Evolutionary conservation across 2,113 vertebrate genomes (phyloP).

Genomic region (Vireo altiloquus): DNA sequence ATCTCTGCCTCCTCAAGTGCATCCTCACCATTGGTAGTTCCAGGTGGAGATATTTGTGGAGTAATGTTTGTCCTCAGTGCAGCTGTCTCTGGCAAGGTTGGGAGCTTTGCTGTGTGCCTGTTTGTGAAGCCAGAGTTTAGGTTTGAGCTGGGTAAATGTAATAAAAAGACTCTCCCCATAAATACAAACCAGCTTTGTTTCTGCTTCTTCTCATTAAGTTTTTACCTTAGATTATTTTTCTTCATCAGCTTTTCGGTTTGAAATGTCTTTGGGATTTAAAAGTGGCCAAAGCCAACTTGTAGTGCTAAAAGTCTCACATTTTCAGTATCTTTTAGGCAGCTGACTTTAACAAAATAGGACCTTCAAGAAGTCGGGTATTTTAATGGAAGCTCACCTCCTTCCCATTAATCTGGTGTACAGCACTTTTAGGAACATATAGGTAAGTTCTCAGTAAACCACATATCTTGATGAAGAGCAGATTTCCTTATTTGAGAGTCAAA

Average conservation of each 20-base stretch:
- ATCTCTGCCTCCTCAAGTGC: conserved; percentile 16
- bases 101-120: not conserved
- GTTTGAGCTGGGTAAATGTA: not conserved
- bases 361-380: not conserved
- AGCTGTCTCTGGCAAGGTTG: not conserved
- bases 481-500: not conserved
- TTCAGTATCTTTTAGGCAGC: not conserved
- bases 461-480: not conserved
- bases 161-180: not conserved
- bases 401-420: not conserved
- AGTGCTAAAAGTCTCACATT: not conserved
- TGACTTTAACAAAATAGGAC: not conserved
- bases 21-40: not conserved
- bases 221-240: not conserved
- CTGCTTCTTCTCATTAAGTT: not conserved
- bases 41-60: not conserved
- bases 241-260: not conserved
- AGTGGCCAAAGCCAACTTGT: not conserved
- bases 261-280: not conserved
- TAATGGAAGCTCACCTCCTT: not conserved
- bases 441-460: not conserved
- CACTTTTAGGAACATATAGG: not conserved
- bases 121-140: not conserved
- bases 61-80: not conserved
- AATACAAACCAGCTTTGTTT: not conserved